These are phyloP conservation scores for Megaceryle torquata DNA, from an alignment of 2,113 vertebrate species.

Conservation along the genomic window DNA sequence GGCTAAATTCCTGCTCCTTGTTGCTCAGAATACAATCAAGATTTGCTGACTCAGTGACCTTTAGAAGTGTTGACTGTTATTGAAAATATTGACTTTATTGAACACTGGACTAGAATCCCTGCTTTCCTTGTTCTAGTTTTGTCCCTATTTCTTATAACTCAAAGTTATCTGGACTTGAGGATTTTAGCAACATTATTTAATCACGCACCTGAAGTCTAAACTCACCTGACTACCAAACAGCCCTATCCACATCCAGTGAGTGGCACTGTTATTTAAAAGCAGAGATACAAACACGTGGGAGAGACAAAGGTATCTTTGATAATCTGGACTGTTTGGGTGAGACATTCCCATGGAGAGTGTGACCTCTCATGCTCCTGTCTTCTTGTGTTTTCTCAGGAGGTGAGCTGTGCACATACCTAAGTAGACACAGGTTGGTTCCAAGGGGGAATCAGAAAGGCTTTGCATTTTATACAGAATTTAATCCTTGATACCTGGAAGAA, in stretches of 20 bases:
- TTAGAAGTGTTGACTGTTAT: background rate
- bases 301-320: background rate
- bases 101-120: background rate
- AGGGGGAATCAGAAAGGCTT: background rate
- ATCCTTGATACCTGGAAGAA: background rate
- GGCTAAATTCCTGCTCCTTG: background rate
- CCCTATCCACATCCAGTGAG: background rate
- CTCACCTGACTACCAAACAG: background rate
- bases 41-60: background rate
- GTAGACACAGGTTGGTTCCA: background rate
- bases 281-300: background rate
- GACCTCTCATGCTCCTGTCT: background rate
- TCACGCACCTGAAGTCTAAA: accelerated
- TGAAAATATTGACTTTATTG: background rate
- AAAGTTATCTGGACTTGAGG: background rate
- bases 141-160: background rate
- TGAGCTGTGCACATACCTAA: background rate
- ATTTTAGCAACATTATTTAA: background rate
- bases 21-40: background rate
- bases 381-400: background rate
- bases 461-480: background rate
- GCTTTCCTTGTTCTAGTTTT: background rate
- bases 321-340: background rate
- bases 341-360: background rate
- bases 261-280: background rate